Conservation (phyloP, 2,888 invertebrate species). For the Endotricha flammealis region DNA sequence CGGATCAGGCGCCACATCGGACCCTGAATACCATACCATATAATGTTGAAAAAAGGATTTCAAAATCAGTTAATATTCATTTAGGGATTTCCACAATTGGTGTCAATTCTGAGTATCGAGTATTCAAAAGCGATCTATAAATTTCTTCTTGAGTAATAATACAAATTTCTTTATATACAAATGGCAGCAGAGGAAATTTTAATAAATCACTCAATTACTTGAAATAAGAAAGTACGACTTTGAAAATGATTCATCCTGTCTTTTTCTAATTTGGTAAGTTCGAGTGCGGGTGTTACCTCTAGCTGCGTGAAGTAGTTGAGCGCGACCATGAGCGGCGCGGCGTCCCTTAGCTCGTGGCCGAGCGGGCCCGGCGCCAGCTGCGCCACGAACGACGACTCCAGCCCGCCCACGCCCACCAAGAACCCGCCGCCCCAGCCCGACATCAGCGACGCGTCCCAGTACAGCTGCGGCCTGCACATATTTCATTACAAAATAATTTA, state of each 20-base stretch:
- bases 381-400: slow-evolving; percentile 86
- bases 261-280: too few species aligned
- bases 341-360: slow-evolving; percentile 78
- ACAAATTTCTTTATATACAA: too few species aligned
- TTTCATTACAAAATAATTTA: too few species aligned
- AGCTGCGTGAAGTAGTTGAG: slow-evolving; percentile 92
- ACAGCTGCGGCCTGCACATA: slow-evolving; percentile 42
- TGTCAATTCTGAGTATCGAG: too few species aligned
- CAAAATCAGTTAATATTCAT: too few species aligned
- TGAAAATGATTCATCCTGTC: too few species aligned
- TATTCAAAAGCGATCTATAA: too few species aligned
- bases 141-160: too few species aligned
- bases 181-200: too few species aligned
- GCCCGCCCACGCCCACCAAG: slow-evolving; percentile 88
- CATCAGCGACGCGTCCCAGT: slow-evolving; percentile 56
- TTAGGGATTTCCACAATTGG: too few species aligned
- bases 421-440: slow-evolving; percentile 71
- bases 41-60: background rate
- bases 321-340: slow-evolving; percentile 86
- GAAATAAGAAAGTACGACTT: too few species aligned
- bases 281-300: slow-evolving; percentile 77
- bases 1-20: slow-evolving; percentile 93
- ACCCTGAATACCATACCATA: slow-evolving; percentile 82
- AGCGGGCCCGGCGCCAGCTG: slow-evolving; percentile 83
- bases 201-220: too few species aligned